These are phyloP conservation scores for Malacoraja senta DNA, from an alignment of 2,797 vertebrate genomes.

Conservation along the genomic window DNA sequence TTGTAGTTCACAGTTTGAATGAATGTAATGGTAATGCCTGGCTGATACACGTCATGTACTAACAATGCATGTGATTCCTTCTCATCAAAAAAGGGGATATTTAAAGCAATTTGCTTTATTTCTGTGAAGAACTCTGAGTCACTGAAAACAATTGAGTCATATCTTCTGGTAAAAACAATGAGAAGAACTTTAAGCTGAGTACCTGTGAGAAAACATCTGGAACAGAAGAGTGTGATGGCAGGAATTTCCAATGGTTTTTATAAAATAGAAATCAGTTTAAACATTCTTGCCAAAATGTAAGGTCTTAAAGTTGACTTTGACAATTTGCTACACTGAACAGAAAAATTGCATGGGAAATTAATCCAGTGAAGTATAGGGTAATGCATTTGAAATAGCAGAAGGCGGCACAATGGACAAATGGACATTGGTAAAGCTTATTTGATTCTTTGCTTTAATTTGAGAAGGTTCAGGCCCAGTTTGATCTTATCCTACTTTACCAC, in stretches of 20 bases:
- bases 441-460: too few species aligned
- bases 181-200: neutral
- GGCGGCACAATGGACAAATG: too few species aligned
- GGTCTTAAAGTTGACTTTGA: neutral
- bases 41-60: neutral
- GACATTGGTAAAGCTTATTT: too few species aligned
- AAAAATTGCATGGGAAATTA: too few species aligned
- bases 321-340: neutral
- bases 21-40: neutral
- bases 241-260: neutral
- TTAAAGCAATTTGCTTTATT: constrained; percentile 4
- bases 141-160: neutral
- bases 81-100: neutral
- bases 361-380: too few species aligned
- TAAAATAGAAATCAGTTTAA: neutral
- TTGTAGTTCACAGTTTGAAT: neutral
- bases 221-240: neutral
- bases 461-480: too few species aligned
- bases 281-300: neutral
- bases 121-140: neutral
- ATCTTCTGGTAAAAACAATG: neutral
- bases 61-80: neutral
- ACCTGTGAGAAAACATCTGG: neutral
- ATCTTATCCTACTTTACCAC: too few species aligned
- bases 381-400: too few species aligned